phyloP scores from a whole-genome alignment of 2,888 invertebrate genomes.

The Dynastes tityus region DNA sequence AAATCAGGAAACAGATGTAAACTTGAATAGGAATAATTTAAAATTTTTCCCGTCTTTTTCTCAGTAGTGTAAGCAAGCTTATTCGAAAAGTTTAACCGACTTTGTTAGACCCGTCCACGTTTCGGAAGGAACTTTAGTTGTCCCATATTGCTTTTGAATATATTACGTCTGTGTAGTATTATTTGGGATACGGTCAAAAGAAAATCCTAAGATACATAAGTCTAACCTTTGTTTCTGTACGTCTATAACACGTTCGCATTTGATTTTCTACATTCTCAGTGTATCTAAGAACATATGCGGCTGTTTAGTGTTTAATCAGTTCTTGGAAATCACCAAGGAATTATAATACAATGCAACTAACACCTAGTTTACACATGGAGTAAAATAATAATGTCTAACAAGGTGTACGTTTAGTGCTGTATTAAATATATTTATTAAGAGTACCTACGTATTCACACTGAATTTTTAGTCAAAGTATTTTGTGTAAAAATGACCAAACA shows the following conservation, averaged over 20 bases:
- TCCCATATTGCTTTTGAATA: not conserved
- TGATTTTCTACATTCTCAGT: no score
- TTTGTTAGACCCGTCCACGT: not conserved
- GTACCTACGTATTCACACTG: no score
- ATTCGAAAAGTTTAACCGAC: slow-evolving; percentile 15
- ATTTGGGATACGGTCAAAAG: no score
- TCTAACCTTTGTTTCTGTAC: no score
- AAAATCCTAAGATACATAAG: no score
- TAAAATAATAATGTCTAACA: no score
- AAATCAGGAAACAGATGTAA: slow-evolving; percentile 8
- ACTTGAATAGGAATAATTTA: slow-evolving; percentile 15
- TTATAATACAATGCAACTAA: slow-evolving; percentile 5
- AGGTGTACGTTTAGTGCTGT: no score
- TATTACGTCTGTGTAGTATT: not conserved
- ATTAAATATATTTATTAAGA: no score
- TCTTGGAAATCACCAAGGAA: not conserved
- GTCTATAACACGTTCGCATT: no score
- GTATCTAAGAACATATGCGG: not conserved
- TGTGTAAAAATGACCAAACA: no score
- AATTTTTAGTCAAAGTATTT: no score
- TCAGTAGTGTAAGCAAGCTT: not conserved
- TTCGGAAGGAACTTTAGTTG: not conserved
- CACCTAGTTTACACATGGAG: not conserved
- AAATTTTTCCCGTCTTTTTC: not conserved
- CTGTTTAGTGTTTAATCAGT: slow-evolving; percentile 8